Percentiles rank a stretch among this genome's conserved stretches.
phyloP scores from a whole-genome alignment of 2,888 invertebrate species.

The Cerastis leucographa region DNA sequence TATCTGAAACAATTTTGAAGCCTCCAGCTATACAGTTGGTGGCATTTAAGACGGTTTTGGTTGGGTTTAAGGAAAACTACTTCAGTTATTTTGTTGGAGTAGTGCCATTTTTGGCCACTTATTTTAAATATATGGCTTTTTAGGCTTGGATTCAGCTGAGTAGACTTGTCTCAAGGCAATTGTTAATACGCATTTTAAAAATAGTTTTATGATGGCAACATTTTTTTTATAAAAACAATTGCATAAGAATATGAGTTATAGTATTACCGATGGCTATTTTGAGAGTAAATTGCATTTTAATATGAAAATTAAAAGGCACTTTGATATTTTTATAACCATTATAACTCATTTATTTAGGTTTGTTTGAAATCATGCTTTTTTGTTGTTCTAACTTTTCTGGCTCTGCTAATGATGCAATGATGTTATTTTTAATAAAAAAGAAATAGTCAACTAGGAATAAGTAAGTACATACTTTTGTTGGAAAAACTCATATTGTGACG shows the following conservation, averaged over 20 bases:
- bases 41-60: constrained; percentile 8
- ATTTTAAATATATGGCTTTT: constrained; percentile 30
- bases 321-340: constrained; percentile 28
- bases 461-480: background rate
- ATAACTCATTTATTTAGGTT: constrained; percentile 3
- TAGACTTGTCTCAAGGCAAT: background rate
- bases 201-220: background rate
- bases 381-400: constrained; percentile 3
- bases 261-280: constrained; percentile 27
- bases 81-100: constrained; percentile 18
- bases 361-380: constrained; percentile 16
- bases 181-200: background rate
- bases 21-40: constrained; percentile 8
- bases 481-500: background rate
- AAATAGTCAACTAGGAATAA: background rate
- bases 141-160: constrained; percentile 14
- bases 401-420: background rate
- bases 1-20: constrained; percentile 38
- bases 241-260: background rate
- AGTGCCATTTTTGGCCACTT: constrained; percentile 40
- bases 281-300: constrained; percentile 40
- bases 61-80: constrained; percentile 47
- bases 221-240: background rate
- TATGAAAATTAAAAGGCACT: constrained; percentile 38
- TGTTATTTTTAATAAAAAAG: background rate